These are phyloP conservation scores for Penaeus japonicus DNA, from an alignment of 1,140 invertebrate genomes.

Conservation along the genomic window DNA sequence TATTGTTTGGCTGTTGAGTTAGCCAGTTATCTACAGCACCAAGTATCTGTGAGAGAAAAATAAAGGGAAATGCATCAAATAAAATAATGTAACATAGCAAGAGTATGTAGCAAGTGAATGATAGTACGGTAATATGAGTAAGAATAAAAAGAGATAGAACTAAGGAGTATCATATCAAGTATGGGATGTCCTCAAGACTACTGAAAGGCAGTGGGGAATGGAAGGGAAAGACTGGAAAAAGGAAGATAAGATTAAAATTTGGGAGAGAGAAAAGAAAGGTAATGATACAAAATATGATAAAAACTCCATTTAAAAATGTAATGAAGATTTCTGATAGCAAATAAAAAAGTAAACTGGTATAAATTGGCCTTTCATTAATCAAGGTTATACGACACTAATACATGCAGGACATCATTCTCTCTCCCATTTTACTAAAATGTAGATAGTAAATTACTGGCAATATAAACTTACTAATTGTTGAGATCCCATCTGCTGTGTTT, in stretches of 20 bases:
- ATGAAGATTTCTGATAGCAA: not conserved
- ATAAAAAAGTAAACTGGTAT: not conserved
- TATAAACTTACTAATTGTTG: slow-evolving; percentile 32
- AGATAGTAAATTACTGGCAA: too few relatives aligned
- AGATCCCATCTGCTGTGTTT: not conserved
- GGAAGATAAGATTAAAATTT: not conserved
- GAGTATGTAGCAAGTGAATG: too few relatives aligned
- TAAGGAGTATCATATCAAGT: too few relatives aligned
- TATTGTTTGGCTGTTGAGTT: not conserved
- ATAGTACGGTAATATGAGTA: too few relatives aligned
- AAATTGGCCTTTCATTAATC: not conserved
- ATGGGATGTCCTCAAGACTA: too few relatives aligned
- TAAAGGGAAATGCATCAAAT: not conserved
- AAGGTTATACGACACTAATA: too few relatives aligned
- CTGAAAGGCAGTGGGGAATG: not conserved
- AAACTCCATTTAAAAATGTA: not conserved
- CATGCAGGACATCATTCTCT: too few relatives aligned
- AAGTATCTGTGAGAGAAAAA: slow-evolving; percentile 3
- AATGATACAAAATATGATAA: too few relatives aligned
- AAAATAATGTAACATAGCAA: not conserved
- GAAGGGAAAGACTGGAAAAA: too few relatives aligned
- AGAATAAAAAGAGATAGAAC: too few relatives aligned
- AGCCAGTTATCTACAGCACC: not conserved
- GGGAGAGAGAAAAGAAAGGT: too few relatives aligned
- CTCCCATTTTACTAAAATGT: too few relatives aligned